These are phyloP conservation scores for Temnopleurus reevesii DNA, from an alignment of 53 echinoderm and acorn worm genomes.

Conservation along the genomic window DNA sequence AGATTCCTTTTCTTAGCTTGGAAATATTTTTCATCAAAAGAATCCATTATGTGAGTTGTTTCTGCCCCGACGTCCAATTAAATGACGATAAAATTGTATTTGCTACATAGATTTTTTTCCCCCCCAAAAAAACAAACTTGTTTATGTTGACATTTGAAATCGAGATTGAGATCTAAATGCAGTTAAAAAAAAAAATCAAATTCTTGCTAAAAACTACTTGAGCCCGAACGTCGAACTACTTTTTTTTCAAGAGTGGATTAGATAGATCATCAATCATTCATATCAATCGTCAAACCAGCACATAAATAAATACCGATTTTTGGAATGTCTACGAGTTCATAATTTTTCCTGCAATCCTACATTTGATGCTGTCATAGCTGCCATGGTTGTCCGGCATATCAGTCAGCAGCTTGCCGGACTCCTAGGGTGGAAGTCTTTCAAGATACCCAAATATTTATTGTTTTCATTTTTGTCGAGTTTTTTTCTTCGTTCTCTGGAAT, in stretches of 20 bases:
- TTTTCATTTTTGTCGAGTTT: constrained; percentile 14
- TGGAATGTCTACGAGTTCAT: constrained; percentile 2
- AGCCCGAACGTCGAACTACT: too few relatives aligned
- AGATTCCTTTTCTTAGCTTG: too few relatives aligned
- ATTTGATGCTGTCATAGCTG: constrained; percentile 6
- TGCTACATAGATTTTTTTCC: too few relatives aligned
- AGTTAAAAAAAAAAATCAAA: too few relatives aligned
- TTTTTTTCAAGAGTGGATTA: neutral
- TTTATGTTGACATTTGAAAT: too few relatives aligned
- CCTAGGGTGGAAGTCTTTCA: constrained; percentile 16
- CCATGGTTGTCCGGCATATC: neutral
- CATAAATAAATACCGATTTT: constrained; percentile 27
- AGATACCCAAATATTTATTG: constrained; percentile 20
- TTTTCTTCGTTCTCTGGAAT: neutral
- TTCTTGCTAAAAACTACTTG: too few relatives aligned
- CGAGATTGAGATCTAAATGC: too few relatives aligned
- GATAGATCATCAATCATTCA: constrained; percentile 39
- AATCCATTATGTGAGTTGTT: too few relatives aligned
- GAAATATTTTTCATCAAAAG: too few relatives aligned
- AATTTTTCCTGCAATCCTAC: neutral
- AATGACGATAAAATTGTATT: too few relatives aligned
- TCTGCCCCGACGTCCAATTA: too few relatives aligned
- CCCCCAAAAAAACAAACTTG: too few relatives aligned
- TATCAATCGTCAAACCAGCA: neutral
- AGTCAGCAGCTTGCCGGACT: constrained; percentile 15